Base-by-base conservation (phyloP, 2,888 invertebrate genomes). In the Cacoxenus indagator region DNA sequence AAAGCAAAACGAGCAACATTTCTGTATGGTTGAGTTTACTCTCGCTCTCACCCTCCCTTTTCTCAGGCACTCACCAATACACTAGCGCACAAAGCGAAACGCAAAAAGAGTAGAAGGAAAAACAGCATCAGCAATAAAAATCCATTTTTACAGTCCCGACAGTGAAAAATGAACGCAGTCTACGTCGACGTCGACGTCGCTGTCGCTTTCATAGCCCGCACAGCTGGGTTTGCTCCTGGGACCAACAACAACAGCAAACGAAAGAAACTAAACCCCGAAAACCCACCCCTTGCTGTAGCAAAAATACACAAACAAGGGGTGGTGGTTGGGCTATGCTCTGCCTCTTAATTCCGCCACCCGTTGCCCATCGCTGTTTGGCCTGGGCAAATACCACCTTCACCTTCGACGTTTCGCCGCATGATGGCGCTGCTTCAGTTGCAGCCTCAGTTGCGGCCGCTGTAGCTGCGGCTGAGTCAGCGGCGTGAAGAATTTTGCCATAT, bases 71-170 rank as follows among this genome's bases (percentile, higher is more conserved):
- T 65, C 65, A 70, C 68, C 69, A 67, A 67, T 68, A 69, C 59
- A 69, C 68, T 70, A 67, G 71, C 59, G 70, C 70, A 55, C n/a
- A 48, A 26, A 71, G 19, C 71, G 68, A 70, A 69, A 68, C 68
- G 14, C 65, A 67, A 19, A 67, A 48, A 48, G 43, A 3, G 8
- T 48, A 54, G 5, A 45, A 69, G 51, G 26, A 69, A 59, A 68
- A 74, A 74, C 75, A 72, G 74, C 73, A 77, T 74, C n/a, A n/a
- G n/a, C n/a, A 73, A 82, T 82, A 81, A 81, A 81, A 82, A 81
- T 82, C 76, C 82, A 81, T 82, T 82, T 81, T 82, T 79, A 81
- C 76, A 72, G 77, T 78, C 82, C 78, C 76, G 74, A 76, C 77
- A 73, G 54, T 27, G 62, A 65, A 68, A n/a, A 65, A 67, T 67